Base-by-base conservation (phyloP, 2,113 vertebrate genomes). In the Origma solitaria region DNA sequence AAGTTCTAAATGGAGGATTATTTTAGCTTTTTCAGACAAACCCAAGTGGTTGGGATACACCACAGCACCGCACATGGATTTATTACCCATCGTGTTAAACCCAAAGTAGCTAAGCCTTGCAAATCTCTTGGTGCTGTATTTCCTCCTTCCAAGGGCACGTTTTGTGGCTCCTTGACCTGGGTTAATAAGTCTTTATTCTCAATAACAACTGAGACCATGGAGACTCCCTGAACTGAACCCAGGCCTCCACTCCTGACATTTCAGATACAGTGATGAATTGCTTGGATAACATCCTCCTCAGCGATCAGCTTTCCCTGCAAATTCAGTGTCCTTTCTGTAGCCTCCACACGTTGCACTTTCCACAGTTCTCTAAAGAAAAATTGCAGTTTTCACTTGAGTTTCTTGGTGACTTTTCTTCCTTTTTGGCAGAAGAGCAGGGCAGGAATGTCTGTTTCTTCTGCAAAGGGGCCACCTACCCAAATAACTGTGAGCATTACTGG, bases 111-210 rank as follows among this genome's bases (percentile, higher is more conserved):
- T 95, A 96, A 96, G 86, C 79, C 82, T 90, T 85, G 86, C 82
- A 96, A 93, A 97, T 92, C 86, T 88, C 78, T 58, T 23, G 7
- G 56, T 2, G 3, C 82, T 70, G 37, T 53, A 72, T 82, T 87
- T 84, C 86, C 76, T 82, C 62, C 69, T 92, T 94, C 88, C 93
- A 95, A 91, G 90, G 92, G 88, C 90, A 91, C 3, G 7, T 61
- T 91, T 73, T 47, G 68, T 62, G 73, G 78, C 86, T 95, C 90
- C 92, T 95, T 92, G 89, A 93, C 95, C 94, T 56, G 53, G 37
- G 88, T 96, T 97, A 96, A 78, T 91, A 95, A 96, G 92, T 95
- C 88, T 96, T 97, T 94, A 97, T 88, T 92, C 78, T 86, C 92
- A 94, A 18, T 79, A 95, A 88, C 93, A 95, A 91, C 79, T 73